A percentile compares a stretch with the other conserved stretches of the same genome.
Evolutionary conservation across 2,113 vertebrate species (phyloP).

Genomic region (Chionomys nivalis): DNA sequence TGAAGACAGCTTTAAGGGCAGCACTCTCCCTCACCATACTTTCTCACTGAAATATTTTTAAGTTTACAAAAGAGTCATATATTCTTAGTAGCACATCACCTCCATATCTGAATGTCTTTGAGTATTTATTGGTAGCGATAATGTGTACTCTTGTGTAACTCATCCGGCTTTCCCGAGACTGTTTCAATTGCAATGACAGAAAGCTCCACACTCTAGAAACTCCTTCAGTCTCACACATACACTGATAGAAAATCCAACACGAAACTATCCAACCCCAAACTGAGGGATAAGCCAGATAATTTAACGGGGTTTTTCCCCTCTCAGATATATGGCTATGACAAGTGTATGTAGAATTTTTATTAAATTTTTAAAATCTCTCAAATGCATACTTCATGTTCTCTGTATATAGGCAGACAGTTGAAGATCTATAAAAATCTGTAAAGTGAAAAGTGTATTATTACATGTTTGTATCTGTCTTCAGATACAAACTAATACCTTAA

Average conservation of each 20-base stretch:
- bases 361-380: neutral
- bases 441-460: neutral
- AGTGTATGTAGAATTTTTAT: neutral
- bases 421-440: neutral
- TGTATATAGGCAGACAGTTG: neutral
- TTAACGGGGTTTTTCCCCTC: neutral
- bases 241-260: neutral
- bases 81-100: neutral
- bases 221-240: neutral
- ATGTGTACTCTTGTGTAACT: neutral
- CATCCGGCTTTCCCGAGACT: neutral
- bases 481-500: neutral
- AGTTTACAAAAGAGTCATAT: neutral
- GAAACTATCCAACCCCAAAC: neutral
- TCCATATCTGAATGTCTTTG: neutral
- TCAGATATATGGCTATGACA: slow-evolving; percentile 15
- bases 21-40: neutral
- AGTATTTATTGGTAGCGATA: neutral
- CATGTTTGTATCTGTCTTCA: neutral
- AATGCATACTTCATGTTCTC: neutral
- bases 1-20: neutral
- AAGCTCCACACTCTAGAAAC: neutral
- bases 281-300: slow-evolving; percentile 15
- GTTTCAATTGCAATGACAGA: neutral
- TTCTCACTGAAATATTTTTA: neutral